A percentile compares a stretch with the other conserved stretches of the same genome.
Evolutionary conservation across 2,888 invertebrate genomes (phyloP).

Genomic region (Nineta flava): DNA sequence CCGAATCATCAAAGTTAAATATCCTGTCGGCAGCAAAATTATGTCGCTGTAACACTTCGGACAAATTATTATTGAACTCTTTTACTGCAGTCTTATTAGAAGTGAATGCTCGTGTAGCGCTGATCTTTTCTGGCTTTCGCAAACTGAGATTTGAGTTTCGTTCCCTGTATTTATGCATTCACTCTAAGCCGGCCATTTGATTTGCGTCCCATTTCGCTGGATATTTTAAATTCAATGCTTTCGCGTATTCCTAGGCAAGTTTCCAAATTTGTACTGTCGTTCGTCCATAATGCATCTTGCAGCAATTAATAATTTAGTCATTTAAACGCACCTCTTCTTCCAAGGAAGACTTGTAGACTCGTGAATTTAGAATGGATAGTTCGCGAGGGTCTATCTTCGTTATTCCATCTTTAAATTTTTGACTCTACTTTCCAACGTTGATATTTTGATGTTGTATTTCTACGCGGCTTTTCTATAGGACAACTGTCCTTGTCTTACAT

Average conservation of each 20-base stretch:
- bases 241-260: background rate
- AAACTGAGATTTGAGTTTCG: background rate
- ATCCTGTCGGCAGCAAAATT: conserved; percentile 12
- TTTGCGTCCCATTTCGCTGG: conserved; percentile 3
- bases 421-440: background rate
- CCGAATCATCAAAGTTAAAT: conserved; percentile 13
- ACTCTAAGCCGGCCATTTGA: background rate
- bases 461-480: too few species aligned
- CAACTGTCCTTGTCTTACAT: too few species aligned
- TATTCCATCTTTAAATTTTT: background rate
- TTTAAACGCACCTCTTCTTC: background rate
- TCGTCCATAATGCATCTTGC: conserved; percentile 7
- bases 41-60: conserved; percentile 8
- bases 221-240: background rate
- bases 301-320: background rate
- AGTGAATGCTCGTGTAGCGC: background rate
- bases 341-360: background rate
- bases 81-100: conserved; percentile 10
- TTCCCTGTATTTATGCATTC: background rate
- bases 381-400: background rate
- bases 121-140: background rate
- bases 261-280: background rate
- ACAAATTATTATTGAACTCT: conserved; percentile 14
- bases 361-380: background rate
- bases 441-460: background rate